Conservation (phyloP, 1,140 invertebrate genomes). For the Nilaparvata lugens region DNA sequence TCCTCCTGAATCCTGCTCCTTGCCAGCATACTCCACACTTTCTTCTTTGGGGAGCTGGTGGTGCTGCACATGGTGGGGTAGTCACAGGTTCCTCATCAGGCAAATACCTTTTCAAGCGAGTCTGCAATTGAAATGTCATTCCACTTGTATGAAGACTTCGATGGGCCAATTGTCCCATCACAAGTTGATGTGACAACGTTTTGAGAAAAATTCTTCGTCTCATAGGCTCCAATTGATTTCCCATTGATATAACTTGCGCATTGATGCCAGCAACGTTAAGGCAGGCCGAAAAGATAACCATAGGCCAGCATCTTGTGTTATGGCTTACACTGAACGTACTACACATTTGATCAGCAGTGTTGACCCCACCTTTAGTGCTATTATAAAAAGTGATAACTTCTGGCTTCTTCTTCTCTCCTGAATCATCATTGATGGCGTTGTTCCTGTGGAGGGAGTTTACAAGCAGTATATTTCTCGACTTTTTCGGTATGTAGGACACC, state of each 20-base stretch:
- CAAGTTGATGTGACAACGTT: slow-evolving; percentile 9
- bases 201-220: slow-evolving; percentile 12
- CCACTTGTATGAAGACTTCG: not conserved
- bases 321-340: slow-evolving; percentile 20
- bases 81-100: not conserved
- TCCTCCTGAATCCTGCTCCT: too few relatives aligned
- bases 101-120: not conserved
- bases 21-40: too few relatives aligned
- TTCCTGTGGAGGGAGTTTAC: slow-evolving; percentile 16
- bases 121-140: not conserved
- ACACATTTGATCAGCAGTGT: slow-evolving; percentile 32
- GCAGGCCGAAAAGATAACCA: slow-evolving; percentile 26
- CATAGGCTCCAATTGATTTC: slow-evolving; percentile 14
- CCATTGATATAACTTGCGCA: slow-evolving; percentile 15
- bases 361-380: slow-evolving; percentile 34
- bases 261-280: slow-evolving; percentile 31
- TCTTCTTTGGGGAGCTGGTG: too few relatives aligned
- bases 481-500: slow-evolving; percentile 27
- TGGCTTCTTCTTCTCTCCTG: slow-evolving; percentile 31
- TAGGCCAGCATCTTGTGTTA: slow-evolving; percentile 28
- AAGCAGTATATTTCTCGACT: slow-evolving; percentile 27
- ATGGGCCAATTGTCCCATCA: not conserved
- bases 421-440: slow-evolving; percentile 18
- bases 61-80: too few relatives aligned
- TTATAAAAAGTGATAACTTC: slow-evolving; percentile 35